These are phyloP conservation scores for Rallus limicola DNA, from an alignment of 2,113 vertebrate genomes.

Conservation along the genomic window DNA sequence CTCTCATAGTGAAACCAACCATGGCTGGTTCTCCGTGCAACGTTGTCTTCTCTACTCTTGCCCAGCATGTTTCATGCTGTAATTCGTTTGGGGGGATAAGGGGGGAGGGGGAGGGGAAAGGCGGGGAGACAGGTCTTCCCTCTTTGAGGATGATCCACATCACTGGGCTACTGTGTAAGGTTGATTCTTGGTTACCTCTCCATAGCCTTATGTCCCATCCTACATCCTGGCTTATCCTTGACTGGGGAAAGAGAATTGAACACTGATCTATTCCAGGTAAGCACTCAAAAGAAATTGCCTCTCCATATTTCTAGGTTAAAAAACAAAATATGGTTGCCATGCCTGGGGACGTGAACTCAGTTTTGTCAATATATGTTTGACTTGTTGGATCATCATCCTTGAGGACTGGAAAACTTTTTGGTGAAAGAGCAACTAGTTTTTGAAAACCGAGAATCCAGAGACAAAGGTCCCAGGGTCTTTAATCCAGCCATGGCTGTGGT, in stretches of 20 bases:
- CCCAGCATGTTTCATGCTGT: no score
- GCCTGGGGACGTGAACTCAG: background rate
- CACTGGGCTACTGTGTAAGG: background rate
- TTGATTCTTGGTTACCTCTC: background rate
- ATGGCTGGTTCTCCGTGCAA: fast-evolving
- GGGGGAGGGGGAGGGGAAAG: no score
- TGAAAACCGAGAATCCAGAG: background rate
- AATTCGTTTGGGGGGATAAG: no score
- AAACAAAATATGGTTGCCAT: background rate
- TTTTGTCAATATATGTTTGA: background rate
- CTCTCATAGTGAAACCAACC: background rate
- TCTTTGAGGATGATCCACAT: background rate
- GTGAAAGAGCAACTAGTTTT: background rate
- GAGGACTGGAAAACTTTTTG: background rate
- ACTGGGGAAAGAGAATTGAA: background rate
- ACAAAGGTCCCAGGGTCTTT: background rate
- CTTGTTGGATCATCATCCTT: fast-evolving
- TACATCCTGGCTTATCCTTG: fast-evolving
- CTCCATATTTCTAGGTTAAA: background rate
- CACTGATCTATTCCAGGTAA: fast-evolving
- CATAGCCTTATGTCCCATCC: background rate
- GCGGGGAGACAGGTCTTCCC: no score
- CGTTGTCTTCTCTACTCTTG: background rate
- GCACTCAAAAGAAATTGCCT: background rate
- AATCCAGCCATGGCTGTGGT: fast-evolving